Percentiles rank a stretch among this genome's conserved stretches.
These are phyloP conservation scores for Hermodice carunculata DNA, from an alignment of 2,888 invertebrate species.

Conservation along the genomic window DNA sequence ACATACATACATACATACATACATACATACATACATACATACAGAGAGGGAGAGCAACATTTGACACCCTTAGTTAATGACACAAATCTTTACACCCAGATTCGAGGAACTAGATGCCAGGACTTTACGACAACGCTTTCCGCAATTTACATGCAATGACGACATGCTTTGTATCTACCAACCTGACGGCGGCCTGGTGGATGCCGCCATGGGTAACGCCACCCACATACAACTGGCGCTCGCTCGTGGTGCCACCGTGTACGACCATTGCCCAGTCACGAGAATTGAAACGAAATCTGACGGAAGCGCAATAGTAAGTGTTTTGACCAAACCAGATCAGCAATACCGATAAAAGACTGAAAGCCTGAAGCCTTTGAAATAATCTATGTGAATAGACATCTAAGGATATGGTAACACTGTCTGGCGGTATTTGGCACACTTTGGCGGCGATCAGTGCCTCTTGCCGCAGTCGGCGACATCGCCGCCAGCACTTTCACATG, in stretches of 20 bases:
- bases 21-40: too few species aligned
- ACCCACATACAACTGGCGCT: slow-evolving; percentile 63
- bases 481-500: too few species aligned
- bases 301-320: slow-evolving; percentile 39
- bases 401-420: too few species aligned
- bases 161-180: slow-evolving; percentile 53
- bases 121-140: slow-evolving; percentile 47
- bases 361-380: too few species aligned
- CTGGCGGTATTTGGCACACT: too few species aligned
- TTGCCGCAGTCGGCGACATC: too few species aligned
- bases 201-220: slow-evolving; percentile 62
- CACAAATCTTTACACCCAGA: too few species aligned
- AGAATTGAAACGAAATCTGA: slow-evolving; percentile 43
- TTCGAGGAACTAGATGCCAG: slow-evolving; percentile 48
- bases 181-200: slow-evolving; percentile 62
- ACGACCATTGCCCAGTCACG: slow-evolving; percentile 58
- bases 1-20: too few species aligned
- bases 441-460: too few species aligned
- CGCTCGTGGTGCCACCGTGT: slow-evolving; percentile 57
- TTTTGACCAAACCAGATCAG: too few species aligned
- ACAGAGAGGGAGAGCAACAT: not conserved
- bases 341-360: too few species aligned
- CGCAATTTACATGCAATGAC: slow-evolving; percentile 54
- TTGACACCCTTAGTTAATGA: not conserved
- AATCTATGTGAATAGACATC: too few species aligned